phyloP scores from a whole-genome alignment of 2,797 vertebrate species.

The Gorsachius magnificus region DNA sequence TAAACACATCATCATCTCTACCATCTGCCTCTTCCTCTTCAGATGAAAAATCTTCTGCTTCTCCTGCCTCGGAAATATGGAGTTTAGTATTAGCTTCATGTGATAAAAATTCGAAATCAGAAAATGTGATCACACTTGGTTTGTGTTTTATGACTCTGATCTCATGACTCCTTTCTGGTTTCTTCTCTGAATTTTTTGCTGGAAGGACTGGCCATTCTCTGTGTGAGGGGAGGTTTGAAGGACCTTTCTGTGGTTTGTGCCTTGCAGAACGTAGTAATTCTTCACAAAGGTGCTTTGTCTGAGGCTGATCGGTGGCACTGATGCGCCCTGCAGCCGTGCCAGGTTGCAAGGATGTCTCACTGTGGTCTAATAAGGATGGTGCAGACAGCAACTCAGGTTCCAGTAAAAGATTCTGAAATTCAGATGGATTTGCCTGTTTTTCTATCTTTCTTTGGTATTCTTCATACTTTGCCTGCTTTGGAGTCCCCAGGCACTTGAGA shows the following conservation, averaged over 20 bases:
- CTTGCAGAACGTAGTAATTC: not conserved
- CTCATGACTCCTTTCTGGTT: conserved; percentile 43
- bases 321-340: not conserved
- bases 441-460: not conserved
- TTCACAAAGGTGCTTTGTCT: not conserved
- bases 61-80: conserved; percentile 58
- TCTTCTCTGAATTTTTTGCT: not conserved
- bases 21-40: conserved; percentile 68
- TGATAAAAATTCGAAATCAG: conserved; percentile 53
- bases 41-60: conserved; percentile 70
- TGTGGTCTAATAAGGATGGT: not conserved
- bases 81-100: not conserved
- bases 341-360: not conserved
- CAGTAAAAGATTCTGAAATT: not conserved
- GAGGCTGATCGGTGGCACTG: not conserved
- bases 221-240: not conserved
- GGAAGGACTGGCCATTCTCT: not conserved
- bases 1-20: conserved; percentile 65
- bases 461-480: conserved; percentile 28
- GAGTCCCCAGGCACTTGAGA: conserved; percentile 32
- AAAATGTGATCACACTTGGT: conserved; percentile 80
- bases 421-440: not conserved
- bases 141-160: conserved; percentile 80
- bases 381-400: not conserved
- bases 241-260: not conserved